Conservation (phyloP, 2,113 vertebrate genomes). For the Pachycephala philippinensis region DNA sequence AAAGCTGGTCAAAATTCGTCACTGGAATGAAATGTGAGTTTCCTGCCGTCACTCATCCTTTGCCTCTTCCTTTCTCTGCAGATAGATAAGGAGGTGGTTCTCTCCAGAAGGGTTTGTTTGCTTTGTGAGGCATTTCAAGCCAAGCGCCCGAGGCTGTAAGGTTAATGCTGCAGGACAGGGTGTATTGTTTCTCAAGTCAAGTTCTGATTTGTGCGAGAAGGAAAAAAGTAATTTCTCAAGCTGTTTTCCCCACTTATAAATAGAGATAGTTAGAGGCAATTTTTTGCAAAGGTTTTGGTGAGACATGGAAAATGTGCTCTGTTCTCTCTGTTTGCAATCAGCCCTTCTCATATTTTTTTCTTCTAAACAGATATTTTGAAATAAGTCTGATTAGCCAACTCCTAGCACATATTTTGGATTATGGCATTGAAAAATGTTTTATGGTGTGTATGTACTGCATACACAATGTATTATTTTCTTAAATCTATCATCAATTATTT, state of each 20-base stretch:
- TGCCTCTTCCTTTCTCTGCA: background rate
- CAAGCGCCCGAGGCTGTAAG: background rate
- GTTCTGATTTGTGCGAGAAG: slow-evolving; percentile 19
- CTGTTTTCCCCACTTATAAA: background rate
- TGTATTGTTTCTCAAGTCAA: background rate
- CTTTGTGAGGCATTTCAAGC: slow-evolving; percentile 1
- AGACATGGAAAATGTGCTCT: background rate
- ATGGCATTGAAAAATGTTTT: background rate
- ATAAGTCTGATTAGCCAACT: background rate
- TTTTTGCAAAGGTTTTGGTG: background rate
- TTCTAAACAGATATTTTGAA: background rate
- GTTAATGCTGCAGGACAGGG: background rate
- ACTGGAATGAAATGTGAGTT: slow-evolving; percentile 5
- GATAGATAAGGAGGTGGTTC: slow-evolving; percentile 10
- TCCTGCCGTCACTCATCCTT: slow-evolving; percentile 4
- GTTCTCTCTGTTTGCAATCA: background rate
- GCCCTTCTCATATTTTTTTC: background rate
- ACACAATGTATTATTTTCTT: background rate
- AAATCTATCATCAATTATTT: background rate
- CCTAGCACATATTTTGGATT: background rate
- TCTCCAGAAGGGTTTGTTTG: background rate
- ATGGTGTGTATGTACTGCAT: background rate
- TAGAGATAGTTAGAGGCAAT: background rate
- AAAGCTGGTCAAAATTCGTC: background rate
- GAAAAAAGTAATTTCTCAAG: background rate